Evolutionary conservation across 2,888 invertebrate genomes (phyloP), one percentile per base, ranked within the genome.

Genomic region (Stratiomys singularior): DNA sequence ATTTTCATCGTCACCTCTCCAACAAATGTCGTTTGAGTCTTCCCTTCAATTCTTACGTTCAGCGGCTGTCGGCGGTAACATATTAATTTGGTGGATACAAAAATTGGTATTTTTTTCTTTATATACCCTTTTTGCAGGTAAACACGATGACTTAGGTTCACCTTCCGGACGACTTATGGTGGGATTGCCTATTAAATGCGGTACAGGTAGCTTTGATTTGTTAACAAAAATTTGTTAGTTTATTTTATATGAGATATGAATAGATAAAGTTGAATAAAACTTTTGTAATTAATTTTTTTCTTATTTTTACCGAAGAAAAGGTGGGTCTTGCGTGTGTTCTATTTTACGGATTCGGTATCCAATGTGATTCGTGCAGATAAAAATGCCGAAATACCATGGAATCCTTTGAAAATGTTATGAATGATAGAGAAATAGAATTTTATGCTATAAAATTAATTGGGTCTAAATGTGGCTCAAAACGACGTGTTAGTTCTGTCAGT

Each of bases 11-110:
- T 99, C 99, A 0, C 97, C 98, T 0, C 87, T 99, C 21, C 99
- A 99, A 86, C 97, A 98, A 88, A 99, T 99, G 95, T 96, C 96
- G 0, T 99, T 98, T 85, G 99, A 99, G 86, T 96, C 98, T 0
- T 94, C 97, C 1, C 88, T 96, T 79, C 91, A 91, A 81, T 98
- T 98, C 85, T 88, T 99, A 80, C 92, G 91, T 77, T 94, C 96
- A 0, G 92, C 94, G 0, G 86, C 93, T 3, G 83, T 86, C 1
- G 82, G 82, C 7, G 86, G 81, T 80, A 78, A 79, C 23, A 13
- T 21, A 7, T 7, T 18, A 23, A 28, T 25, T 69, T 28, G 13
- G 56, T n/a, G 11, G 56, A 56, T 18, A 18, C 11, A 15, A 18
- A 56, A 56, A 56, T n/a, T n/a, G n/a, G n/a, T n/a, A n/a, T n/a